Evolutionary conservation across 1,140 invertebrate species (phyloP).

Genomic region (Drosophila neocordata): DNA sequence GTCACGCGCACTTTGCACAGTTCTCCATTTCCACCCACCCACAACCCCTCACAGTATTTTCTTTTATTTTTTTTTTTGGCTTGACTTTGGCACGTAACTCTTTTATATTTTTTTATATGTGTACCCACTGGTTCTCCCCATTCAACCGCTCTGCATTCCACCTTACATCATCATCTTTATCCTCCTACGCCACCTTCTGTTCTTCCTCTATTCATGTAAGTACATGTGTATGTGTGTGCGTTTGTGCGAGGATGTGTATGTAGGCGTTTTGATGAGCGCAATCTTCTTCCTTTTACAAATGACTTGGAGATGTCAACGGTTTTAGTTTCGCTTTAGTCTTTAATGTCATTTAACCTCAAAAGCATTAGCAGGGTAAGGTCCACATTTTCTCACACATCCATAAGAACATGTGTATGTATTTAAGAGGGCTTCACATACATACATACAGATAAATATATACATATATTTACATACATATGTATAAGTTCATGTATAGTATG

Average conservation of each 20-base stretch:
- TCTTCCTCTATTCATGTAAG: background rate
- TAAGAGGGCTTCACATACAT: background rate
- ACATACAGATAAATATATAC: background rate
- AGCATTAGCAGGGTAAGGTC: conserved; percentile 18
- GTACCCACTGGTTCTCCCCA: conserved; percentile 31
- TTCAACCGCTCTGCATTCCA: background rate
- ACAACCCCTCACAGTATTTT: background rate
- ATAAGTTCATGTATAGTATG: background rate
- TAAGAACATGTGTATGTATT: background rate
- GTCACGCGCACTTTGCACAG: conserved; percentile 49
- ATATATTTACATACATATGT: no score
- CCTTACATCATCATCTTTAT: conserved; percentile 5
- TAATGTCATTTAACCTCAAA: conserved; percentile 38
- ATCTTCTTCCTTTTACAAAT: conserved; percentile 24
- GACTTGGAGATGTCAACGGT: conserved; percentile 50
- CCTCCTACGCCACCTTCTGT: background rate
- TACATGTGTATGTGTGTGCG: background rate
- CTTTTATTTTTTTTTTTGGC: conserved; percentile 10
- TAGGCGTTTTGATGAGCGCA: conserved; percentile 32
- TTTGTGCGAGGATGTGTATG: conserved; percentile 14
- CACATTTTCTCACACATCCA: background rate
- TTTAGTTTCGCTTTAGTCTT: conserved; percentile 53
- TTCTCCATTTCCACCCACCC: background rate
- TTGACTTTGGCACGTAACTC: conserved; percentile 58
- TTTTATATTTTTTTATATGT: conserved; percentile 36